Percentiles rank a stretch among this genome's conserved stretches.
Conservation (phyloP, 2,888 invertebrate genomes). For the Papilio elwesi region DNA sequence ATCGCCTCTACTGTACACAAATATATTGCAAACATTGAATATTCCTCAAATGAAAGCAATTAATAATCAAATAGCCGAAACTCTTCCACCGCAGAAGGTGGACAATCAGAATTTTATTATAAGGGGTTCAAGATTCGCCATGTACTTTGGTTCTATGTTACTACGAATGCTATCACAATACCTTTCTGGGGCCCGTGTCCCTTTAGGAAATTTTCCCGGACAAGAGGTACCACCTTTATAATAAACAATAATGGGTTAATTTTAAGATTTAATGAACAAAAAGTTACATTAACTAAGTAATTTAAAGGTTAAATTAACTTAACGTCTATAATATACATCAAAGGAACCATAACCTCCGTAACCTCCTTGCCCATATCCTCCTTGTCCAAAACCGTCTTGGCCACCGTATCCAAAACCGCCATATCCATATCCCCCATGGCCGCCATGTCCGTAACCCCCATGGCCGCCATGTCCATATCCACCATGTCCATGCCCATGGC, state of each 20-base stretch:
- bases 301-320: background rate
- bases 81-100: background rate
- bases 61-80: slow-evolving; percentile 15
- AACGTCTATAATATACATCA: slow-evolving; percentile 32
- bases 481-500: slow-evolving; percentile 20
- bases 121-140: slow-evolving; percentile 60
- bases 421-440: slow-evolving; percentile 40
- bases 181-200: slow-evolving; percentile 56
- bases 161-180: slow-evolving; percentile 65
- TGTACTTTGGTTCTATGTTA: slow-evolving; percentile 68
- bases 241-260: slow-evolving; percentile 7
- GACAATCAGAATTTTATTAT: slow-evolving; percentile 49
- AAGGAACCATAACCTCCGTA: slow-evolving; percentile 41
- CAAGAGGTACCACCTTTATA: slow-evolving; percentile 19
- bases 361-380: slow-evolving; percentile 44
- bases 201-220: slow-evolving; percentile 24
- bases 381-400: slow-evolving; percentile 44
- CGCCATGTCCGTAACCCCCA: slow-evolving; percentile 37
- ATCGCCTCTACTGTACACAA: slow-evolving; percentile 33
- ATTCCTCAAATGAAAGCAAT: slow-evolving; percentile 13
- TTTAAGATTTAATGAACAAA: slow-evolving; percentile 15
- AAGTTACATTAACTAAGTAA: slow-evolving; percentile 3
- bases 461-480: slow-evolving; percentile 36
- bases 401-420: slow-evolving; percentile 43
- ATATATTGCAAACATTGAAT: slow-evolving; percentile 31